Percentiles rank a stretch among this genome's conserved stretches.
Evolutionary conservation across 2,797 vertebrate genomes (phyloP).

Genomic region (Rhynchonycteris naso): DNA sequence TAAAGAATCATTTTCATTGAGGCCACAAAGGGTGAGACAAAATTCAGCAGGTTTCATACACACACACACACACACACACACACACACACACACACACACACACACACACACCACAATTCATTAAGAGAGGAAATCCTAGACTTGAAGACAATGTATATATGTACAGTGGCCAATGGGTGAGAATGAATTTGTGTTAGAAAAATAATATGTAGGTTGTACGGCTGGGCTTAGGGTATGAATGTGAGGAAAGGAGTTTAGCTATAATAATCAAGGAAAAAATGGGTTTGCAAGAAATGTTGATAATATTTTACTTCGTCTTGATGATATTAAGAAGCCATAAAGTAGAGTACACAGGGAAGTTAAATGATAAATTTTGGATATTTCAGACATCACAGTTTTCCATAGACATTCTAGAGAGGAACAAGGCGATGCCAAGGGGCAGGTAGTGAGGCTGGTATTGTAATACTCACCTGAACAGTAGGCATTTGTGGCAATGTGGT

Average conservation of each 20-base stretch:
- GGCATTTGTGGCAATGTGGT: fast-evolving
- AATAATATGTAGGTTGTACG: neutral
- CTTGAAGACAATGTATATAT: neutral
- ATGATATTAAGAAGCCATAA: neutral
- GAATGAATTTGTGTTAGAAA: neutral
- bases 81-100: too few species aligned
- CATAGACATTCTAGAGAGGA: fast-evolving
- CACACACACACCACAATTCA: neutral
- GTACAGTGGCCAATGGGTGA: neutral
- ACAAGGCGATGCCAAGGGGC: neutral
- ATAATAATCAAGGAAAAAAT: neutral
- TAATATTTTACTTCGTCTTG: neutral
- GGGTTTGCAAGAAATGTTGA: neutral
- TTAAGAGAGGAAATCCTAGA: neutral
- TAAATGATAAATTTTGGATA: neutral
- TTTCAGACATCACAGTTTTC: neutral
- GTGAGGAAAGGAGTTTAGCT: neutral
- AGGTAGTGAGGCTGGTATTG: neutral
- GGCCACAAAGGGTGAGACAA: neutral
- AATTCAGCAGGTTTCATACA: neutral
- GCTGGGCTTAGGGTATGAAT: neutral
- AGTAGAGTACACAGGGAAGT: neutral
- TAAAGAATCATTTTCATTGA: neutral
- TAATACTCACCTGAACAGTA: neutral
- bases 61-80: too few species aligned